Percentiles rank a stretch among this genome's conserved stretches.
These are phyloP conservation scores for Chymomyza amoena DNA, from an alignment of 2,888 invertebrate species.

Conservation along the genomic window DNA sequence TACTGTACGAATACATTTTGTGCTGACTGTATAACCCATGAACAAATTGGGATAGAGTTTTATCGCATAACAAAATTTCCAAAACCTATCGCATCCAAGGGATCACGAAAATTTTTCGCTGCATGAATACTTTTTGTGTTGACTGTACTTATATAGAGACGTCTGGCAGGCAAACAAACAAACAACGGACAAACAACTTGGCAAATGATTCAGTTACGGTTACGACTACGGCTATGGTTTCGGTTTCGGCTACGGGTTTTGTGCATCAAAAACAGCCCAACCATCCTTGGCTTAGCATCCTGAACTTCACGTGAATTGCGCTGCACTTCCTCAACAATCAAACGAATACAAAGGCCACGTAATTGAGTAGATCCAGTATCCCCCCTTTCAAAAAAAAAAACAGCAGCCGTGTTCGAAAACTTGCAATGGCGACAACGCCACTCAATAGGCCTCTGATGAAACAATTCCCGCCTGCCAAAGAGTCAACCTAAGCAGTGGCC, in stretches of 20 bases:
- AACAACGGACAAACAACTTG: not conserved
- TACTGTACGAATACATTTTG: too few species aligned
- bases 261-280: constrained; percentile 15
- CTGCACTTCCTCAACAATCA: constrained; percentile 34
- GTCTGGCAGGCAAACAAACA: not conserved
- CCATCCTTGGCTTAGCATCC: not conserved
- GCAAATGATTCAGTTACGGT: constrained; percentile 34
- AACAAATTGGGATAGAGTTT: too few species aligned
- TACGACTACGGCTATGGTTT: not conserved
- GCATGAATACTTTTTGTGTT: too few species aligned
- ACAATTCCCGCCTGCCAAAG: constrained; percentile 29
- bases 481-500: not conserved
- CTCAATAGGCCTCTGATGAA: constrained; percentile 31
- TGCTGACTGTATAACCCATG: too few species aligned
- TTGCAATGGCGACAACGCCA: not conserved
- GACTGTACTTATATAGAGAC: too few species aligned
- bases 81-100: not conserved
- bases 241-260: constrained; percentile 38
- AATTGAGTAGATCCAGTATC: constrained; percentile 55
- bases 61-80: too few species aligned
- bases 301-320: not conserved
- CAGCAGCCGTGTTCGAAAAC: too few species aligned
- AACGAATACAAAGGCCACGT: constrained; percentile 59
- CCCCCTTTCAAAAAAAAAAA: constrained; percentile 26
- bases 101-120: not conserved